These are phyloP conservation scores for Excalfactoria chinensis DNA, from an alignment of 2,113 vertebrate genomes.

Conservation along the genomic window DNA sequence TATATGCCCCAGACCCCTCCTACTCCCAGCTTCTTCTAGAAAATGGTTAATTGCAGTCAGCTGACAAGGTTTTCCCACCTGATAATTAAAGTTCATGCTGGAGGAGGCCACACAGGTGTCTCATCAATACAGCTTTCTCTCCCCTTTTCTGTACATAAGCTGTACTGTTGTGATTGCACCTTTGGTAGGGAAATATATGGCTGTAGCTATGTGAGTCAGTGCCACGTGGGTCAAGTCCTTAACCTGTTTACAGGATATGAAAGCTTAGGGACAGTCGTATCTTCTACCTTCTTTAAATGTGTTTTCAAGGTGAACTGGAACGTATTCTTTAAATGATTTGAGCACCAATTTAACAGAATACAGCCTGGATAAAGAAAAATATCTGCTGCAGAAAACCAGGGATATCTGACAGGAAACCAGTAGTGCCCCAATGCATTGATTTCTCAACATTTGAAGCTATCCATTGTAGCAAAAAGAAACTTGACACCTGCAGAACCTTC, in stretches of 20 bases:
- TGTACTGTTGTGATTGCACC: neutral
- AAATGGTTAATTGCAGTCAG: constrained; percentile 13
- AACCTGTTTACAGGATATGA: neutral
- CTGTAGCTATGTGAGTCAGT: neutral
- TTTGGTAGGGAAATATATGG: neutral
- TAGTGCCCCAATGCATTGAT: neutral
- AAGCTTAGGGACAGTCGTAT: neutral
- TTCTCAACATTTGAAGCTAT: neutral
- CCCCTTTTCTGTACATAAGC: neutral
- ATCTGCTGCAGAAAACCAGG: neutral
- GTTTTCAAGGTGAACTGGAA: constrained; percentile 54
- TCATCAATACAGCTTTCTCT: neutral
- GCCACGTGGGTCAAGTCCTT: neutral
- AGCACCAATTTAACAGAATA: constrained; percentile 7
- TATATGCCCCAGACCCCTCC: neutral
- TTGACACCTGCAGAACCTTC: neutral
- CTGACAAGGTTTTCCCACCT: neutral
- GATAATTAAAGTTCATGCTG: neutral
- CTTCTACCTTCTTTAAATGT: neutral
- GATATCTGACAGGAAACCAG: neutral
- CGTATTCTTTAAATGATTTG: neutral
- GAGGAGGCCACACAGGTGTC: neutral
- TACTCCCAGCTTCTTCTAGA: neutral
- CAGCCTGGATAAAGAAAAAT: neutral
- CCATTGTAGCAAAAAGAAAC: constrained; percentile 5